Percentiles rank a stretch among this genome's conserved stretches.
Evolutionary conservation across 2,797 vertebrate genomes (phyloP).

Genomic region (Coregonus ussuriensis): DNA sequence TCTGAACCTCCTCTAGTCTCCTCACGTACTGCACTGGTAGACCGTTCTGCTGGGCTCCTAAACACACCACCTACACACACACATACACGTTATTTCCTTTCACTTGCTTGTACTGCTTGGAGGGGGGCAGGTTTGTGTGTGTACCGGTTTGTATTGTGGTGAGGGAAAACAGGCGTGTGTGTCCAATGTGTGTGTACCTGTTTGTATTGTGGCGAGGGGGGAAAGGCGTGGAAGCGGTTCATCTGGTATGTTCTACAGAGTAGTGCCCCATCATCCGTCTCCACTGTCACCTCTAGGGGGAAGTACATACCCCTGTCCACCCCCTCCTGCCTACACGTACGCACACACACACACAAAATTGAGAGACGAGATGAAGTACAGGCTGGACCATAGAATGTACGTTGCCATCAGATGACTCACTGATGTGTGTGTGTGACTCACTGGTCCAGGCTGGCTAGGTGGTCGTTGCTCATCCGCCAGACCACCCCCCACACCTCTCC

Average conservation of each 20-base stretch:
- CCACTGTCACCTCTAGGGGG: constrained; percentile 70
- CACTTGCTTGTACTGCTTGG: not conserved
- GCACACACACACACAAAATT: constrained; percentile 1
- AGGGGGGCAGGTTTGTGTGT: not conserved
- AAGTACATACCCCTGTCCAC: constrained; percentile 66
- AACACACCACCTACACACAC: constrained; percentile 64
- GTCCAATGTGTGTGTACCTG: constrained; percentile 53
- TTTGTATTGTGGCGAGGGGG: constrained; percentile 79
- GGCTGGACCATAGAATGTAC: not conserved
- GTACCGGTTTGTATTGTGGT: not conserved
- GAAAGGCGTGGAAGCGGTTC: constrained; percentile 68
- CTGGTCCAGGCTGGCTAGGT: constrained; percentile 85
- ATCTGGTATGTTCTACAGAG: constrained; percentile 77
- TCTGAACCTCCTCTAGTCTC: constrained; percentile 55
- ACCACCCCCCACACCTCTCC: constrained; percentile 92
- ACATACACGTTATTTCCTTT: not conserved
- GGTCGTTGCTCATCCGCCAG: constrained; percentile 82
- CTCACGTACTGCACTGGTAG: constrained; percentile 62
- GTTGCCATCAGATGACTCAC: not conserved
- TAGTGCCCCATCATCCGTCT: constrained; percentile 60
- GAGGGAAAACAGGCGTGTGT: too few species aligned
- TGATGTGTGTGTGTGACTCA: constrained; percentile 63
- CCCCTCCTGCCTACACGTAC: constrained; percentile 71
- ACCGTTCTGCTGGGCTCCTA: constrained; percentile 66
- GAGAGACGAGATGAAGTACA: not conserved